Base-by-base conservation (phyloP, 2,113 vertebrate species). In the Prinia subflava region DNA sequence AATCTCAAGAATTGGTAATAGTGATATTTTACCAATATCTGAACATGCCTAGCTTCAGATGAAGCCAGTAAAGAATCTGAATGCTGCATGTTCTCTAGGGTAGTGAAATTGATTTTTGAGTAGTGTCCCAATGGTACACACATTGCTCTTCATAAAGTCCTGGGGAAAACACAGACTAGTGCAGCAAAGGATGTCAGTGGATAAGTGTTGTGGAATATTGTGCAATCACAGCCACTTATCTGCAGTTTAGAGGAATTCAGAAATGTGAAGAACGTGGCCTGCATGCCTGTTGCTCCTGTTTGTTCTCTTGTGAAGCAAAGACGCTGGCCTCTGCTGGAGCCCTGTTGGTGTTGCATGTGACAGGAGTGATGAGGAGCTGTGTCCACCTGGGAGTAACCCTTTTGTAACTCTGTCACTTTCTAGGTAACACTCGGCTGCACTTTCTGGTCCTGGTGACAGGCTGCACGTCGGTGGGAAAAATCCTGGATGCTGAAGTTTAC, bases 401-500 rank as follows among this genome's bases (percentile, higher is more conserved):
- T 75, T 11, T 93, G 68, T 96, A 90, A 88, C 68, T 95, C 78
- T 96, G 8, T 97, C 80, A 20, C 59, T 77, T 97, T 97, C 49
- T 88, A 98, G 98, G 98, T 92, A 97, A 91, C 37, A 1, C 77
- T 31, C 92, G 86, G 39, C 96, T 98, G 95, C 97, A 97, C 92
- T 98, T 98, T 94, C 96, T 98, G 97, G 98, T 98, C 60, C 67
- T 98, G 96, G 98, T 98, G 95, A 98, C 98, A 30, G 98, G 98
- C 94, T 98, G 98, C 95, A 95, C 97, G 0, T 98, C 98, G 0
- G 98, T 98, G 90, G 98, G 98, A 93, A 97, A 97, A 95, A 97
- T 98, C 67, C 97, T 98, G 65, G 98, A 98, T 2, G 95, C 98
- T 8, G 98, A 98, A 93, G 98, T 98, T 97, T 98, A 97, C 96